These are phyloP conservation scores for Tragopan temminckii DNA, from an alignment of 2,797 vertebrate genomes.

Conservation along the genomic window DNA sequence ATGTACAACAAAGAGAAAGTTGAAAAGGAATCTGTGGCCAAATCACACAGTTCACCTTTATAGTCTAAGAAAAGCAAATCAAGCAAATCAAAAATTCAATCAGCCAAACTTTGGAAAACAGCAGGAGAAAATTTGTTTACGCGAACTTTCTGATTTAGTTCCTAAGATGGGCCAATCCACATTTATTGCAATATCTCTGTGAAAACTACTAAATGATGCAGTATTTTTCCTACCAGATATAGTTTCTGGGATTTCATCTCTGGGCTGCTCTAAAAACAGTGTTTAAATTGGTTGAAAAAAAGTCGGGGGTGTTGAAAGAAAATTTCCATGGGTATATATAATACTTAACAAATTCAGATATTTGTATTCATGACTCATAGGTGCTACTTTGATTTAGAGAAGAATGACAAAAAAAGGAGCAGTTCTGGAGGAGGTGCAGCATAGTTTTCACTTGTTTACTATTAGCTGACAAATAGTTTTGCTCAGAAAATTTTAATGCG, in stretches of 20 bases:
- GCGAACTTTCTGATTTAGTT: neutral
- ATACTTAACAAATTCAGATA: neutral
- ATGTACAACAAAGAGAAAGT: neutral
- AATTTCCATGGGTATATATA: neutral
- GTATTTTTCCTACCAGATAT: neutral
- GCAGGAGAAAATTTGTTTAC: neutral
- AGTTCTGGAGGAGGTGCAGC: neutral
- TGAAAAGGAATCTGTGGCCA: neutral
- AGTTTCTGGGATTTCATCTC: neutral
- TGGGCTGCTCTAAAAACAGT: neutral
- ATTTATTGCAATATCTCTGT: neutral
- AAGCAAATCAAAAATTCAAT: neutral
- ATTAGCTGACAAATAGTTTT: neutral
- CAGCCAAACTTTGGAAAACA: neutral
- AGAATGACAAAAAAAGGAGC: neutral
- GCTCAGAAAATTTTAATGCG: neutral
- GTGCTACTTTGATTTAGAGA: neutral
- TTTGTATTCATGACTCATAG: neutral
- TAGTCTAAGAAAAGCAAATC: neutral
- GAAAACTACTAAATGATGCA: neutral
- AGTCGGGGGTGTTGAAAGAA: neutral
- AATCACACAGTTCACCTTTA: constrained; percentile 25
- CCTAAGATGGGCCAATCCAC: neutral
- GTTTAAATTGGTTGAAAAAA: neutral
- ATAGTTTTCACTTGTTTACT: neutral